Base-by-base conservation (phyloP, 2,888 invertebrate species). In the Euclidia mi region DNA sequence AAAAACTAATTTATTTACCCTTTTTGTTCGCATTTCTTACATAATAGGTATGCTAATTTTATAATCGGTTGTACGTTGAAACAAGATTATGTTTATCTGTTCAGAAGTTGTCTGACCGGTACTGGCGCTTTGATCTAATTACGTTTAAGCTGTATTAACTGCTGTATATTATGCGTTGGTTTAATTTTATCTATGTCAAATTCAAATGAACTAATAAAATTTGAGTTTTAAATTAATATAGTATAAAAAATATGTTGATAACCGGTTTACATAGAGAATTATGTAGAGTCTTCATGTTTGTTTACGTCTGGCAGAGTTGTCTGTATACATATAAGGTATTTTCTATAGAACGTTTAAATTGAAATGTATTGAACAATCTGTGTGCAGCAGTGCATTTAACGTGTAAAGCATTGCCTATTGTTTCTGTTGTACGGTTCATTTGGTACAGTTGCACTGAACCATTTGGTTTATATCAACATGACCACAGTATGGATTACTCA, bases 371-470 rank as follows among this genome's bases (percentile, higher is more conserved):
- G 18, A 57, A 65, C 72, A 84, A 75, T 66, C 66, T 56, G 70
- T 81, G 82, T 82, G 81, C 82, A 83, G 58, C 65, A 72, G 80
- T 81, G 86, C 85, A 84, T 84, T 78, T 79, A 79, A 83, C 78
- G 76, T 77, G 76, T 84, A 79, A 84, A 81, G 70, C 72, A 84
- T 84, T 79, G 78, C 67, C 84, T 67, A 86, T 88, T 89, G 88
- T 88, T 79, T 82, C 73, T 70, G 68, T 78, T 76, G 78, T 73
- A 86, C 76, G 86, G 81, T 76, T 76, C 81, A 89, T 85, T 87
- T 71, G 65, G 52, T 61, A 50, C 56, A 63, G 76, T 77, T 77
- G 75, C 78, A 76, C 73, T 67, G 59, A 56, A 70, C 65, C 57
- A 52, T 56, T 58, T 52, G 64, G 55, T 55, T 50, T 52, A 51